A percentile compares a stretch with the other conserved stretches of the same genome.
These are phyloP conservation scores for Nymphalis io DNA, from an alignment of 1,140 invertebrate species.

Conservation along the genomic window DNA sequence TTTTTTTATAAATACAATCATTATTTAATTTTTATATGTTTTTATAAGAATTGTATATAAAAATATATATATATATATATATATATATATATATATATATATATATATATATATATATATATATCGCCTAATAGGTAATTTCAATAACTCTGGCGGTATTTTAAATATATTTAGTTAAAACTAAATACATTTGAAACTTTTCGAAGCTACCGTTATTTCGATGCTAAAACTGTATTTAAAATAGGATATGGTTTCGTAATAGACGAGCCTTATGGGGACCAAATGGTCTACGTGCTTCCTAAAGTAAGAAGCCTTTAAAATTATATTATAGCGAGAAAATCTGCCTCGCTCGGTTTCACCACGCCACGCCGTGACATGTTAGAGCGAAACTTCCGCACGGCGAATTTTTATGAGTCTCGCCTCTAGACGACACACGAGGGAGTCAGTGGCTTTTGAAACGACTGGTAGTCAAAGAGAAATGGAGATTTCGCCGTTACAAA, in stretches of 20 bases:
- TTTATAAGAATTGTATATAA: too few relatives aligned
- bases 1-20: not conserved
- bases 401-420: conserved; percentile 76
- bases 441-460: conserved; percentile 69
- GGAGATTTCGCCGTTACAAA: conserved; percentile 76
- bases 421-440: conserved; percentile 67
- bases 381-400: conserved; percentile 59
- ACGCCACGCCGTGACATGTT: conserved; percentile 48
- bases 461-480: conserved; percentile 75
- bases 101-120: too few relatives aligned
- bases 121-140: too few relatives aligned
- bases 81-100: too few relatives aligned
- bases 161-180: not conserved
- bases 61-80: too few relatives aligned
- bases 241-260: conserved; percentile 24
- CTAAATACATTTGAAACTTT: not conserved
- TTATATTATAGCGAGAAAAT: conserved; percentile 31
- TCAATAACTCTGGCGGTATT: not conserved
- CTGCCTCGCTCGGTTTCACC: conserved; percentile 36
- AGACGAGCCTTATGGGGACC: conserved; percentile 27
- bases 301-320: conserved; percentile 39
- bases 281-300: conserved; percentile 36
- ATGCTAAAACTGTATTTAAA: conserved; percentile 20
- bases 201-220: conserved; percentile 6
- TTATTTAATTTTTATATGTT: not conserved